Conservation (phyloP, 2,797 vertebrate genomes). For the Cossypha heuglini region DNA sequence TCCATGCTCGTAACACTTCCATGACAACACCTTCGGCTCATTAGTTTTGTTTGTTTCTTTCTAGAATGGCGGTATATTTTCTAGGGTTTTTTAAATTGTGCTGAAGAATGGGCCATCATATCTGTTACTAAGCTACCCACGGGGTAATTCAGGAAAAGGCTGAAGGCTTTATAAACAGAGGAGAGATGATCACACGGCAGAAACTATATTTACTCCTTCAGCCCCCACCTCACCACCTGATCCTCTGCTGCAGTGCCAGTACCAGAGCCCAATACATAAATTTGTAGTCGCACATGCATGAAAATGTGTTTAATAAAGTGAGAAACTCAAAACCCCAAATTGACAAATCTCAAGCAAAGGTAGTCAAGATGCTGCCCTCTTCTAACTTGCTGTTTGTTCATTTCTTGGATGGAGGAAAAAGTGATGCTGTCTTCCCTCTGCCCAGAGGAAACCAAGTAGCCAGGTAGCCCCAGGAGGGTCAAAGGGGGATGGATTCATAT, state of each 20-base stretch:
- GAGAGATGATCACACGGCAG: not conserved
- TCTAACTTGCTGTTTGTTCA: not conserved
- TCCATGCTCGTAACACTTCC: not conserved
- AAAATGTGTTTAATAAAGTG: not conserved
- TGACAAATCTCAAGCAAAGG: not conserved
- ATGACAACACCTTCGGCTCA: conserved; percentile 32
- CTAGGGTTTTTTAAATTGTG: not conserved
- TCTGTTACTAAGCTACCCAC: not conserved
- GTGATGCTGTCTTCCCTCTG: not conserved
- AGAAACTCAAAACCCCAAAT: not conserved
- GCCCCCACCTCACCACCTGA: not conserved
- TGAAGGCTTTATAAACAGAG: conserved; percentile 27
- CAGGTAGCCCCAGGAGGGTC: not conserved
- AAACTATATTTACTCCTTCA: conserved; percentile 42
- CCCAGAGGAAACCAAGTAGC: not conserved
- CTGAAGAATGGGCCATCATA: conserved; percentile 4
- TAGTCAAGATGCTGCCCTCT: not conserved
- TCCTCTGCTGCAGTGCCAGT: not conserved
- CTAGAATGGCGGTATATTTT: not conserved
- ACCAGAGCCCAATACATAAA: not conserved
- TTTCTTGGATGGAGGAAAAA: not conserved
- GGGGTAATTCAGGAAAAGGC: not conserved
- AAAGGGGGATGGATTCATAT: fast-evolving
- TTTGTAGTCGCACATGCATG: not conserved
- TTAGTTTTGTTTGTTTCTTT: conserved; percentile 25